These are phyloP conservation scores for Tachyglossus aculeatus DNA, from an alignment of 2,797 vertebrate species.

Conservation along the genomic window DNA sequence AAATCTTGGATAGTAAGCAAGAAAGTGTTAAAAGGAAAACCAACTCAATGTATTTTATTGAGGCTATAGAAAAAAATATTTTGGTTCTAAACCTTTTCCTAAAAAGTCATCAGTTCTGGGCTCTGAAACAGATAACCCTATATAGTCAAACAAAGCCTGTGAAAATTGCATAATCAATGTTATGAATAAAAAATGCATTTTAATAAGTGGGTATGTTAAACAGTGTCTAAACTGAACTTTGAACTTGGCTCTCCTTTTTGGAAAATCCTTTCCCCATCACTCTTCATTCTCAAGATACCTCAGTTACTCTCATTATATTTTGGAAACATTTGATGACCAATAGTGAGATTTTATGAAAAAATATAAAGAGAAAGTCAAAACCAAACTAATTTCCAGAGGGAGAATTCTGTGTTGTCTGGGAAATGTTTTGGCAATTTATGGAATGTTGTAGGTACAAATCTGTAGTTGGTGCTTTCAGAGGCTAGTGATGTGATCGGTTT, in stretches of 20 bases:
- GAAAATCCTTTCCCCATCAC: too few species aligned
- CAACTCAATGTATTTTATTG: conserved; percentile 7
- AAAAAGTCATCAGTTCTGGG: conserved; percentile 23
- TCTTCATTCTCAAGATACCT: too few species aligned
- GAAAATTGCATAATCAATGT: conserved; percentile 52
- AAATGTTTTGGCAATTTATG: too few species aligned
- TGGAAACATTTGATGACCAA: too few species aligned
- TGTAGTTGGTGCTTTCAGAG: too few species aligned
- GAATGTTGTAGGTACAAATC: too few species aligned
- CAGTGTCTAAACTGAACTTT: conserved; percentile 40
- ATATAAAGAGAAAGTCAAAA: too few species aligned
- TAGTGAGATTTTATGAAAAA: too few species aligned
- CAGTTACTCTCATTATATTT: too few species aligned
- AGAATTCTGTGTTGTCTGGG: too few species aligned
- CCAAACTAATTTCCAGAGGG: too few species aligned
- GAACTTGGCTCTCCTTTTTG: conserved; percentile 43
- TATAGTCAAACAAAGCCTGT: conserved; percentile 52
- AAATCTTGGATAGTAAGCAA: conserved; percentile 35
- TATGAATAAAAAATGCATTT: conserved; percentile 57
- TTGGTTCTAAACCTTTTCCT: conserved; percentile 44
- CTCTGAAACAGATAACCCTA: conserved; percentile 30
- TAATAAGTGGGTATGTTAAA: conserved; percentile 28
- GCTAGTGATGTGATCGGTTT: too few species aligned
- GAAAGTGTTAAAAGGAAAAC: conserved; percentile 45
- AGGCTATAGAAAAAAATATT: conserved; percentile 36